Base-by-base conservation (phyloP, 2,113 vertebrate species). In the Urocynchramus pylzowi region DNA sequence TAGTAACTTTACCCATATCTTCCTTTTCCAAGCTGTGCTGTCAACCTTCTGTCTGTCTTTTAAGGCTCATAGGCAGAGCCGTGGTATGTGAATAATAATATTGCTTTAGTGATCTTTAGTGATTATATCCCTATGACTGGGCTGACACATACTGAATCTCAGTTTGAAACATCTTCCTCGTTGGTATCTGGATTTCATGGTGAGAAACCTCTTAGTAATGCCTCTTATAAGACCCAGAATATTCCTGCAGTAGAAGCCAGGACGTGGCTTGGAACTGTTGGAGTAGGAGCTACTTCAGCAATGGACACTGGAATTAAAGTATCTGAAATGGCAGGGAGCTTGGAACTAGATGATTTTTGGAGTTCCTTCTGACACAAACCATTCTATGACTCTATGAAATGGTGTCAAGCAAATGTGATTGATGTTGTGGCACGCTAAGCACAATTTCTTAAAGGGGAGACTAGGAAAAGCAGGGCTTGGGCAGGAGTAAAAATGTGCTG, bases 11-110 rank as follows among this genome's bases (percentile, higher is more conserved):
- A 74, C 15, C 42, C 31, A 53, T 8, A 28, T 83, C 37, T 78
- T 68, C 44, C 39, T 54, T 70, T 52, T 33, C 47, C 70, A 61
- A 84, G 30, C 50, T 74, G 50, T 73, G 75, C 88, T 88, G 63
- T 74, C 71, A 90, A 16, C 39, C 63, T 80, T 59, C n/a, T 35
- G n/a, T 65, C 41, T 76, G 37, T 73, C 67, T 85, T 88, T 82
- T 61, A 79, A 0, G 2, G 57, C 80, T 83, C 3, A 3, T 8
- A 57, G 53, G 59, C 88, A 91, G 75, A 94, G 57, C 37, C 31
- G 80, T 50, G 54, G n/a, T 50, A 69, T 8, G 27, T 26, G 45
- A 94, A 96, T 87, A 81, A 89, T 35, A 59, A 75, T 19, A 23
- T 45, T 54, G 50, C 50, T 77, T 54, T 77, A 67, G 57, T 69